A percentile compares a stretch with the other conserved stretches of the same genome.
Conservation (phyloP, 2,888 invertebrate genomes). For the Ormyrus thymus region DNA sequence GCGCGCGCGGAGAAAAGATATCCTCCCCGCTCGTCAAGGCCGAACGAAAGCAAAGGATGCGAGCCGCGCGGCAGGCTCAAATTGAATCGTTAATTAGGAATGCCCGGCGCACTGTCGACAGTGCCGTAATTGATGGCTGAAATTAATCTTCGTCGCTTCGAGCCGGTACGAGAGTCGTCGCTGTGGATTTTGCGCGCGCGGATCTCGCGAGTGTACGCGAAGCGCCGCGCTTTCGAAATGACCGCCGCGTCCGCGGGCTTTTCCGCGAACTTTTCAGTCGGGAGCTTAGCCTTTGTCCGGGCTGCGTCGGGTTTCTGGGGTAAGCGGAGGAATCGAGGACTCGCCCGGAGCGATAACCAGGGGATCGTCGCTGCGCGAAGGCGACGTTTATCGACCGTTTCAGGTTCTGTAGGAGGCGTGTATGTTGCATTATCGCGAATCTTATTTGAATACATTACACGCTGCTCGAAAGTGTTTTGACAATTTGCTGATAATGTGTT, state of each 20-base stretch:
- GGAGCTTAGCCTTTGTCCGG: too few relatives aligned
- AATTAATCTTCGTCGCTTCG: conserved; percentile 40
- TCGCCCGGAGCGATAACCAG: conserved; percentile 9
- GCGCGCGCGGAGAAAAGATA: not conserved
- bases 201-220: too few relatives aligned
- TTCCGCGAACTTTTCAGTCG: too few relatives aligned
- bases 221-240: too few relatives aligned
- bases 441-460: too few relatives aligned
- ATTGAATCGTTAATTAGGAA: conserved; percentile 52
- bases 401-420: conserved; percentile 1
- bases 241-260: too few relatives aligned
- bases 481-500: too few relatives aligned
- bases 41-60: not conserved
- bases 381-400: conserved; percentile 37
- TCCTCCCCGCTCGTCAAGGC: conserved; percentile 4
- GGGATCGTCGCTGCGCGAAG: conserved; percentile 2
- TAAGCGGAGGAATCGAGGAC: conserved; percentile 8
- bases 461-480: too few relatives aligned
- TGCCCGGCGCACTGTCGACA: not conserved
- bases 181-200: too few relatives aligned
- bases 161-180: too few relatives aligned
- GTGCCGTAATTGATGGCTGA: conserved; percentile 26
- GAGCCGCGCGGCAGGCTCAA: conserved; percentile 8
- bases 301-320: too few relatives aligned
- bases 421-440: not conserved